Evolutionary conservation across 2,797 vertebrate genomes (phyloP).

Genomic region (Sebastes goodei): DNA sequence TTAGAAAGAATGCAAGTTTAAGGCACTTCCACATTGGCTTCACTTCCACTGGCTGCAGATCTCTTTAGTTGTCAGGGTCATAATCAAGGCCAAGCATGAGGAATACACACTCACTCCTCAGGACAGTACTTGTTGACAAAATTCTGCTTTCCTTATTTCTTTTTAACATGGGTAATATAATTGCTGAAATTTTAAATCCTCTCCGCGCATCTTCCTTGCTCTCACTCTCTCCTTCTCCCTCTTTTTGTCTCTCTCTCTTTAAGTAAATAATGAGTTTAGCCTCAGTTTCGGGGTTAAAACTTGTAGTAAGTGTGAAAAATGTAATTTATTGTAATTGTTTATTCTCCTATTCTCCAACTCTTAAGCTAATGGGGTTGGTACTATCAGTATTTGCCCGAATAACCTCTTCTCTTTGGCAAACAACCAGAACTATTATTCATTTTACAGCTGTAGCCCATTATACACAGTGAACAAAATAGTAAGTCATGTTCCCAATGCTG

Average conservation of each 20-base stretch:
- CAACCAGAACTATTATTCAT: constrained; percentile 18
- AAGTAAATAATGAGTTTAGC: constrained; percentile 64
- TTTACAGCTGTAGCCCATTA: neutral
- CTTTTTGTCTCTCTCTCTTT: constrained; percentile 12
- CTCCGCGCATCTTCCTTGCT: neutral
- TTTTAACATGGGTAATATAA: neutral
- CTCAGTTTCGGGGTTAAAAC: constrained; percentile 60
- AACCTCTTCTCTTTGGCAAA: constrained; percentile 13
- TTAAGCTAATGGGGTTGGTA: constrained; percentile 54
- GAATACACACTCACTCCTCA: neutral
- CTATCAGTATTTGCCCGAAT: constrained; percentile 55
- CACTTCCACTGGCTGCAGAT: constrained; percentile 26
- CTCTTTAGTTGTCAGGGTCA: constrained; percentile 28
- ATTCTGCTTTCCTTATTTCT: neutral
- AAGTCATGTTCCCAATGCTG: neutral
- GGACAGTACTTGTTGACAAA: neutral
- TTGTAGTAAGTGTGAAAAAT: constrained; percentile 65
- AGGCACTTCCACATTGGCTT: no score
- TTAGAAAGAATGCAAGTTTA: no score
- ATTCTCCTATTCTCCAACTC: constrained; percentile 55
- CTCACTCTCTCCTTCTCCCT: neutral
- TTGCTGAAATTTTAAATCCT: neutral
- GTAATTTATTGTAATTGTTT: constrained; percentile 77
- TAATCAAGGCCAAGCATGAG: constrained; percentile 17
- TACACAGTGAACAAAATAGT: neutral